Evolutionary conservation across 2,113 vertebrate species (phyloP).

Genomic region (Gallinago paraguaiae): DNA sequence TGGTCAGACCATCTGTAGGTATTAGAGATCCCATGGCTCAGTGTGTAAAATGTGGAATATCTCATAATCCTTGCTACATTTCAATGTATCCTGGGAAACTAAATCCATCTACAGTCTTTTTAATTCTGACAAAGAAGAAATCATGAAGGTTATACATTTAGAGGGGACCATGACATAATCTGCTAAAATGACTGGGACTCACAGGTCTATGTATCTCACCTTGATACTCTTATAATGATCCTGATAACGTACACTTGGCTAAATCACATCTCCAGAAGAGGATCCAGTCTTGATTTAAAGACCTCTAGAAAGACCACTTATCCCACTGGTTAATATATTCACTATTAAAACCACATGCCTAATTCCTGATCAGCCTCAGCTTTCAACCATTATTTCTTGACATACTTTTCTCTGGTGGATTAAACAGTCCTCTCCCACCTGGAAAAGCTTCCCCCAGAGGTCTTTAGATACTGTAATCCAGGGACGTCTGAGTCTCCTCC

Average conservation of each 20-base stretch:
- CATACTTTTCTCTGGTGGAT: neutral
- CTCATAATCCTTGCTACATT: neutral
- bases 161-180: neutral
- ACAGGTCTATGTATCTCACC: neutral
- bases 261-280: neutral
- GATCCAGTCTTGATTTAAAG: neutral
- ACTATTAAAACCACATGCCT: neutral
- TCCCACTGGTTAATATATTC: neutral
- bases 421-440: neutral
- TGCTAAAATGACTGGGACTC: fast-evolving
- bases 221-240: fast-evolving
- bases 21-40: neutral
- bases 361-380: neutral
- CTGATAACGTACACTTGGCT: neutral
- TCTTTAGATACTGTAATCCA: neutral
- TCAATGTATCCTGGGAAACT: neutral
- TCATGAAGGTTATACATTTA: neutral
- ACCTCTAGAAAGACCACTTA: neutral
- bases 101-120: neutral
- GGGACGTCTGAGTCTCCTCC: neutral
- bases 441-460: neutral
- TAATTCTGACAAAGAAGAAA: neutral
- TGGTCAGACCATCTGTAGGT: neutral
- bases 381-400: neutral
- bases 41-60: neutral